A percentile compares a stretch with the other conserved stretches of the same genome.
Conservation (phyloP, 1,140 invertebrate genomes). For the Lepidurus packardi region DNA sequence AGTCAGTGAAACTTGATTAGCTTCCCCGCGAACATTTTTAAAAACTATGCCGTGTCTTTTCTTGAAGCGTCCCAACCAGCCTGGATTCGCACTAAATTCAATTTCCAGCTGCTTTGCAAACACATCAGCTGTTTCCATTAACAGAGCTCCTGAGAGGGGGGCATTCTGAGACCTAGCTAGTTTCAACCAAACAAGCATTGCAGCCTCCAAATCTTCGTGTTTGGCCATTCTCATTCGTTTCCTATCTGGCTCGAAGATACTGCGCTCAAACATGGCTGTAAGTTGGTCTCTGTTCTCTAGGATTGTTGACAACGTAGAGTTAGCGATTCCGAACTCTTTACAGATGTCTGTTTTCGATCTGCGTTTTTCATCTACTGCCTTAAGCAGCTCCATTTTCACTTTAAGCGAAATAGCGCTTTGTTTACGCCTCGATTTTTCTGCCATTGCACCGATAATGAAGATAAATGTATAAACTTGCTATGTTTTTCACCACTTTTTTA, state of each 20-base stretch:
- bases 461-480: background rate
- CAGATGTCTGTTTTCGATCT: background rate
- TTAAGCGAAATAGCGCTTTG: background rate
- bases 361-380: background rate
- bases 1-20: background rate
- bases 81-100: background rate
- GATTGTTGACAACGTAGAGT: background rate
- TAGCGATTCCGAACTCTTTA: background rate
- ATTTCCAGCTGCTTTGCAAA: background rate
- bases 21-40: background rate
- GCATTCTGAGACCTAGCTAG: background rate
- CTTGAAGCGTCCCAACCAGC: background rate
- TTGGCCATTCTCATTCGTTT: background rate
- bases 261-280: background rate
- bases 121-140: background rate
- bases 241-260: background rate
- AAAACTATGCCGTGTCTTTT: background rate
- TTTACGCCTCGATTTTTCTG: background rate
- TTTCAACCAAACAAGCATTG: background rate
- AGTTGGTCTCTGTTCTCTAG: background rate
- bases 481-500: background rate
- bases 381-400: background rate
- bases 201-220: background rate
- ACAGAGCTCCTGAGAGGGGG: background rate
- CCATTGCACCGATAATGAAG: background rate